Base-by-base conservation (phyloP, 2,888 invertebrate species). In the Panzeria rudis region DNA sequence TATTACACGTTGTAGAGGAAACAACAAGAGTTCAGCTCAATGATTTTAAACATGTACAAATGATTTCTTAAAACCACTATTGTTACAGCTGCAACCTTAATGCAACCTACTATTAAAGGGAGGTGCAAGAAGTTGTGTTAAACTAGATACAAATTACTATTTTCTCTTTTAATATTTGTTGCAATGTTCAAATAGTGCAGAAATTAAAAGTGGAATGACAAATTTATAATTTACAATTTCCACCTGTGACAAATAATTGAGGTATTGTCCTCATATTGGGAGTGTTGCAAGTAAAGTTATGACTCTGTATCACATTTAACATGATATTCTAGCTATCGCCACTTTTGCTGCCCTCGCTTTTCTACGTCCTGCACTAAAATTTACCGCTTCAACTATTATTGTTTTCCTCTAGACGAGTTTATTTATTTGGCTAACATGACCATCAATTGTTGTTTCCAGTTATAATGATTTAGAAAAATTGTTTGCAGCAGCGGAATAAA, bases 381-480 rank as follows among this genome's bases (percentile, higher is more conserved):
- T 64, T 47, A 62, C 52, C 44, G 17, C 44, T 64, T 54, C 5
- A 23, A 44, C 20, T 47, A 7, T 47, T 61, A 44, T 76, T 56
- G 20, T 38, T 72, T 72, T 71, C 50, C 8, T 15, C 3, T 23
- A 23, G n/a, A 54, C 8, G 9, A 7, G 17, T 44, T 35, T 56
- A 38, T 47, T 62, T 50, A 47, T 47, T 32, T 44, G 35, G 25
- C 32, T 35, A 68, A 25, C 50, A 69, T 50, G 41, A 20, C 20
- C 68, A 78, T 52, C 61, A 69, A 44, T 71, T 71, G 66, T 71
- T 71, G 56, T 56, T 38, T 50, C 29, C 59, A 47, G 7, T 8
- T 17, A 25, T 50, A 66, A 64, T 59, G 64, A 72, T 61, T 72
- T 72, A 61, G 66, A 78, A 61, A 78, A 78, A 78, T 73, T 61